Conservation (phyloP, 2,888 invertebrate genomes). For the Lasioglossum pauxillum region DNA sequence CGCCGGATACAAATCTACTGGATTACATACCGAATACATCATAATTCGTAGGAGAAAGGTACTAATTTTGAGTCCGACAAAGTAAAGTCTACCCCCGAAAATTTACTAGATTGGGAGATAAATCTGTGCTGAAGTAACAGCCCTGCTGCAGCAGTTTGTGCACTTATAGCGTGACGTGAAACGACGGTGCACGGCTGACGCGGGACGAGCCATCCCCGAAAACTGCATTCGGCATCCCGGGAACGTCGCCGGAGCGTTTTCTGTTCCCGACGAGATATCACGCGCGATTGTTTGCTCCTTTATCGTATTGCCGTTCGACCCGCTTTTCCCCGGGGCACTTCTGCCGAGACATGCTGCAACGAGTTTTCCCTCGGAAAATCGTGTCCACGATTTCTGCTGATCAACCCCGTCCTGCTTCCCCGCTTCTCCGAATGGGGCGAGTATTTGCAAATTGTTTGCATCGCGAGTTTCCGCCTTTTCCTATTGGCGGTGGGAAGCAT, state of each 20-base stretch:
- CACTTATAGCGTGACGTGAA: background rate
- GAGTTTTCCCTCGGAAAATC: background rate
- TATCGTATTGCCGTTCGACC: slow-evolving; percentile 38
- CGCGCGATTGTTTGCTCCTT: slow-evolving; percentile 49
- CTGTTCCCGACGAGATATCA: slow-evolving; percentile 19
- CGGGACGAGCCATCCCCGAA: slow-evolving; percentile 1
- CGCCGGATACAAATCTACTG: too few species aligned
- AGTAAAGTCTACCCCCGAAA: too few species aligned
- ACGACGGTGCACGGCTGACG: background rate
- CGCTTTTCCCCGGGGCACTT: background rate
- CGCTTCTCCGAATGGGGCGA: background rate
- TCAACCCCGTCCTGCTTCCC: background rate
- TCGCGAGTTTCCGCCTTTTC: background rate
- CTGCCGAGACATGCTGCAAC: background rate
- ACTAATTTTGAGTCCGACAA: too few species aligned
- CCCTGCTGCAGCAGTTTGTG: background rate
- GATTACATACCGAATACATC: too few species aligned
- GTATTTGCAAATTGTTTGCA: background rate
- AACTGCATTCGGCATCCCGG: slow-evolving; percentile 7
- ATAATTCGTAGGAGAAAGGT: too few species aligned
- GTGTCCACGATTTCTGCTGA: background rate
- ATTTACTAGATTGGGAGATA: too few species aligned
- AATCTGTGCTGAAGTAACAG: background rate
- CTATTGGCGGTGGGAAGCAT: background rate
- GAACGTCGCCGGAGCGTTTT: slow-evolving; percentile 7